Conservation (phyloP, 2,797 vertebrate species). For the Poecilia picta region DNA sequence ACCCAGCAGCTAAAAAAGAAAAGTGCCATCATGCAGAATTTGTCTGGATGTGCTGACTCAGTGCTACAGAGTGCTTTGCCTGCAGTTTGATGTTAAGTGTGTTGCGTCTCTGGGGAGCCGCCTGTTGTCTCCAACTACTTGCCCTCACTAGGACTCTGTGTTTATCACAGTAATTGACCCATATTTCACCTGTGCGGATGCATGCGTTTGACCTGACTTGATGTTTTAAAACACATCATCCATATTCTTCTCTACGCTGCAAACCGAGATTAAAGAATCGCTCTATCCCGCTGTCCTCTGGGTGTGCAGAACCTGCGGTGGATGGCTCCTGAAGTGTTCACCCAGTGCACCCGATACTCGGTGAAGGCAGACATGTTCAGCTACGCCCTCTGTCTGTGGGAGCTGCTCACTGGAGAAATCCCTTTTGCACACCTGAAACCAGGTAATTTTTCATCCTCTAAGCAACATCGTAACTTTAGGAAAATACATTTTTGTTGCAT, state of each 20-base stretch:
- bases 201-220: slow-evolving; percentile 5
- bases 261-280: background rate
- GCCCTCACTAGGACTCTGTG: slow-evolving; percentile 52
- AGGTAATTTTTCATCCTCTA: slow-evolving; percentile 77
- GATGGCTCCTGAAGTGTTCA: slow-evolving; percentile 98
- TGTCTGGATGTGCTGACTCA: slow-evolving; percentile 63
- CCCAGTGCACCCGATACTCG: slow-evolving; percentile 93
- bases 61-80: slow-evolving; percentile 61
- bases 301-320: slow-evolving; percentile 90
- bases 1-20: slow-evolving; percentile 48
- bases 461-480: background rate
- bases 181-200: slow-evolving; percentile 11
- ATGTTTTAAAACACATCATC: background rate
- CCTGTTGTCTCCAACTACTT: slow-evolving; percentile 64
- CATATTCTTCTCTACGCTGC: background rate
- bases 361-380: slow-evolving; percentile 97
- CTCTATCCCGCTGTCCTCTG: slow-evolving; percentile 9
- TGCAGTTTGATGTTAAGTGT: slow-evolving; percentile 71
- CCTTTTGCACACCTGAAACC: slow-evolving; percentile 96
- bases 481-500: background rate
- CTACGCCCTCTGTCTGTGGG: slow-evolving; percentile 95
- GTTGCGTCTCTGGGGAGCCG: slow-evolving; percentile 62
- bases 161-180: slow-evolving; percentile 60
- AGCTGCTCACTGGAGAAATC: slow-evolving; percentile 93
- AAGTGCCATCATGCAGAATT: slow-evolving; percentile 67